Percentiles rank a stretch among this genome's conserved stretches.
Conservation (phyloP, 1,140 invertebrate species). For the Hylyphantes graminicola region DNA sequence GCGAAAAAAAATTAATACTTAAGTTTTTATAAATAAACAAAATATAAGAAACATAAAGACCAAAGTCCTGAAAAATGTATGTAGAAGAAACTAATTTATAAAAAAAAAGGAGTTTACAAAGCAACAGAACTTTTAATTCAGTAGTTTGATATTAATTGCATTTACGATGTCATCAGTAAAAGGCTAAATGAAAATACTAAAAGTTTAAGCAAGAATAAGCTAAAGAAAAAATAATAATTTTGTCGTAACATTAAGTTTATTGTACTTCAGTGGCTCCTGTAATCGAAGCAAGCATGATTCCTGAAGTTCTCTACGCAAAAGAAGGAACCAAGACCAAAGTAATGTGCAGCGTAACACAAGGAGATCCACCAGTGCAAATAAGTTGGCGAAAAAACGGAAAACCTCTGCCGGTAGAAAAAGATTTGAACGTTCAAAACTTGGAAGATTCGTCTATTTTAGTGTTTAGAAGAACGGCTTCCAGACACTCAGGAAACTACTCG, state of each 20-base stretch:
- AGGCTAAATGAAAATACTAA: too few relatives aligned
- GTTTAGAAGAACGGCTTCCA: constrained; percentile 64
- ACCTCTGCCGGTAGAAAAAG: constrained; percentile 71
- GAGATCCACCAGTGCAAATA: constrained; percentile 91
- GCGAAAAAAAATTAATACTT: too few relatives aligned
- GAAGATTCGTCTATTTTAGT: constrained; percentile 63
- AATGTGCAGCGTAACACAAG: constrained; percentile 92
- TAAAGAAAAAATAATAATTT: background rate
- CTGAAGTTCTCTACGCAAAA: constrained; percentile 75
- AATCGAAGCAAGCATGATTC: constrained; percentile 74
- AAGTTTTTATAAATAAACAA: too few relatives aligned
- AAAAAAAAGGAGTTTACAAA: too few relatives aligned
- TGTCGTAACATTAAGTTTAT: background rate
- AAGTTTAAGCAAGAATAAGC: too few relatives aligned
- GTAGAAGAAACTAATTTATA: too few relatives aligned
- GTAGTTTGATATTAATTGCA: too few relatives aligned
- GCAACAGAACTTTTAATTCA: too few relatives aligned
- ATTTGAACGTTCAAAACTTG: constrained; percentile 66
- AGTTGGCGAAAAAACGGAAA: constrained; percentile 87
- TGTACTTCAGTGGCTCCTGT: constrained; percentile 70
- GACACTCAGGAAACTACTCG: constrained; percentile 70
- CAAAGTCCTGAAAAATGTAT: too few relatives aligned
- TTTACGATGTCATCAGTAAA: too few relatives aligned
- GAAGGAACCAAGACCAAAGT: constrained; percentile 90
- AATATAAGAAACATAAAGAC: too few relatives aligned